Conservation (phyloP, 2,113 vertebrate genomes). For the Melierax canorus region DNA sequence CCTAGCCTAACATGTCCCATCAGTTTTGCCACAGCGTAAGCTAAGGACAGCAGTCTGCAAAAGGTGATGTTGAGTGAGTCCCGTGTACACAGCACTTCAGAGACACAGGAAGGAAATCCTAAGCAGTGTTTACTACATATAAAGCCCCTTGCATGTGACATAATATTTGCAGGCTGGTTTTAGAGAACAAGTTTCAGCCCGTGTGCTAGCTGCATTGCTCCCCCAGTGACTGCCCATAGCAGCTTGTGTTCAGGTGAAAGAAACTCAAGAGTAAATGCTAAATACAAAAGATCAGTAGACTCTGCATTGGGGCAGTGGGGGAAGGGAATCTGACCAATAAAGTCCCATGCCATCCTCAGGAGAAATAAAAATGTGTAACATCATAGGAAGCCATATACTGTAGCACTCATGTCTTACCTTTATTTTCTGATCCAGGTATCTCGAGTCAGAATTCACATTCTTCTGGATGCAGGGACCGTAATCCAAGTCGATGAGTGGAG, state of each 20-base stretch:
- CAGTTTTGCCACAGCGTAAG: background rate
- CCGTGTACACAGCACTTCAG: background rate
- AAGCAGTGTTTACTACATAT: background rate
- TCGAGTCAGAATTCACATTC: background rate
- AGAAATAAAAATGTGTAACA: background rate
- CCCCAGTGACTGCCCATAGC: background rate
- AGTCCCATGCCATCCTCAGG: background rate
- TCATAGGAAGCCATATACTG: background rate
- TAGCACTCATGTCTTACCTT: slow-evolving; percentile 29
- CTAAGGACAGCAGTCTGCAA: background rate
- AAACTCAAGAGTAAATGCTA: background rate
- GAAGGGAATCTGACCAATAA: background rate
- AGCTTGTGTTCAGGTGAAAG: background rate
- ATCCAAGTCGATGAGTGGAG: background rate
- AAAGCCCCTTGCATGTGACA: background rate
- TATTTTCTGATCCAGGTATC: slow-evolving; percentile 52
- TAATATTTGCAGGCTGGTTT: background rate
- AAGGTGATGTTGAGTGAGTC: background rate
- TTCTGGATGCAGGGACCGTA: background rate
- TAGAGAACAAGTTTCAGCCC: background rate
- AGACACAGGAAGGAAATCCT: background rate
- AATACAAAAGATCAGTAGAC: background rate
- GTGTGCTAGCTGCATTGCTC: background rate
- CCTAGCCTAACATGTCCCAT: background rate
- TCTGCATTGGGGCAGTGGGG: background rate